These are phyloP conservation scores for Julus scandinavius DNA, from an alignment of 2,888 invertebrate genomes.

Conservation along the genomic window DNA sequence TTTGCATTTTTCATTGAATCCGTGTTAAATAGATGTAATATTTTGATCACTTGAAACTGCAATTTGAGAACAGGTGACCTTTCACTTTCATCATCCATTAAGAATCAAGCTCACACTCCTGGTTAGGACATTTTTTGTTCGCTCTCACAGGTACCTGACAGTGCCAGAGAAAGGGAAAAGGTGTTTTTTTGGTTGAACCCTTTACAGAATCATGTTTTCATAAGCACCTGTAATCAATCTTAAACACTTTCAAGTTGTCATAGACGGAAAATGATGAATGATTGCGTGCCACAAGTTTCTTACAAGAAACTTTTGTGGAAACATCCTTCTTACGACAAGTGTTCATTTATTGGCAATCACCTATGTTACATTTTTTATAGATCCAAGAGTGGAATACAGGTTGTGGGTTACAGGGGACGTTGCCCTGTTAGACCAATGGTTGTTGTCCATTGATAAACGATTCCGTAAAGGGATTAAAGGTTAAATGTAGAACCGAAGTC, in stretches of 20 bases:
- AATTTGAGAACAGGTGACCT: too few relatives aligned
- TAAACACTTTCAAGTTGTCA: not conserved
- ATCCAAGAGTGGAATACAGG: too few relatives aligned
- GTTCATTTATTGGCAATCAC: not conserved
- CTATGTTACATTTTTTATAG: not conserved
- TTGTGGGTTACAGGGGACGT: too few relatives aligned
- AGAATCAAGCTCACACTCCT: not conserved
- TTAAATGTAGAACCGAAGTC: too few relatives aligned
- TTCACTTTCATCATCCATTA: too few relatives aligned
- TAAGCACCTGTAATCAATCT: slow-evolving; percentile 21
- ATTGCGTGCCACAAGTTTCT: slow-evolving; percentile 3
- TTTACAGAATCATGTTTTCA: slow-evolving; percentile 6
- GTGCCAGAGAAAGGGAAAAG: not conserved
- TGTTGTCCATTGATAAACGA: too few relatives aligned
- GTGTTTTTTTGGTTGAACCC: not conserved
- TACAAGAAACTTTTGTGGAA: not conserved
- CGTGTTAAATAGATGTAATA: too few relatives aligned
- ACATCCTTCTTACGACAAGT: not conserved
- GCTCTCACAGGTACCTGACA: not conserved
- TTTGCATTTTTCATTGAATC: too few relatives aligned
- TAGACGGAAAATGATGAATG: not conserved
- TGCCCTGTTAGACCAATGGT: too few relatives aligned
- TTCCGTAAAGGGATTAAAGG: too few relatives aligned
- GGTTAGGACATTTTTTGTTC: not conserved
- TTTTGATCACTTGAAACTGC: too few relatives aligned